Conservation (phyloP, 2,888 invertebrate species). For the Alentia gelatinosa region DNA sequence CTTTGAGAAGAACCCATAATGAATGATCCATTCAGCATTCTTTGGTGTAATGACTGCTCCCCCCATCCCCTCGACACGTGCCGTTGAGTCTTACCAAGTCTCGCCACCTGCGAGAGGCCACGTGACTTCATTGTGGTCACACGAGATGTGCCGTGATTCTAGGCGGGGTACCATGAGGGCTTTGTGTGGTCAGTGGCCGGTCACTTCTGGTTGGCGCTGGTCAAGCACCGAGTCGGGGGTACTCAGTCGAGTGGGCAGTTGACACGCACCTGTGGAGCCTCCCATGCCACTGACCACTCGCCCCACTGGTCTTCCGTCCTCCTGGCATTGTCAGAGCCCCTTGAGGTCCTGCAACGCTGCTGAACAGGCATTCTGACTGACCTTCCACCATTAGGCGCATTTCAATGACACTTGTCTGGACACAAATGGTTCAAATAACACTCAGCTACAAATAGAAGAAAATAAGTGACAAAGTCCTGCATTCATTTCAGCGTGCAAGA, state of each 20-base stretch:
- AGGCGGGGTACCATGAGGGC: neutral
- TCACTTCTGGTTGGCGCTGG: slow-evolving; percentile 25
- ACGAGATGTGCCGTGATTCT: neutral
- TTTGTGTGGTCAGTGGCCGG: slow-evolving; percentile 34
- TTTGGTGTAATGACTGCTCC: neutral
- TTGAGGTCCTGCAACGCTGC: neutral
- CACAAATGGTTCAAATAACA: too few species aligned
- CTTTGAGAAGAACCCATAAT: too few species aligned
- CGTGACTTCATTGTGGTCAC: neutral
- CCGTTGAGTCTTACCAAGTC: neutral
- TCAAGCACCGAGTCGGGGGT: neutral
- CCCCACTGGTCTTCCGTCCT: neutral
- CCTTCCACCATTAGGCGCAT: neutral
- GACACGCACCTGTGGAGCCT: neutral
- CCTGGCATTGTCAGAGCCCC: neutral
- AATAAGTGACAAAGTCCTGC: too few species aligned
- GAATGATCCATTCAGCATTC: neutral
- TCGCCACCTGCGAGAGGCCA: slow-evolving; percentile 14
- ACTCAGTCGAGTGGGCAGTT: neutral
- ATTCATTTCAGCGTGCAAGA: too few species aligned
- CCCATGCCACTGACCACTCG: neutral
- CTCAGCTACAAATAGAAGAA: too few species aligned
- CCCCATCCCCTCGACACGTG: neutral
- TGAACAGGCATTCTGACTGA: too few species aligned
- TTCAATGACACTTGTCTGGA: too few species aligned